These are phyloP conservation scores for Phoebastria nigripes DNA, from an alignment of 2,797 vertebrate genomes.

Conservation along the genomic window DNA sequence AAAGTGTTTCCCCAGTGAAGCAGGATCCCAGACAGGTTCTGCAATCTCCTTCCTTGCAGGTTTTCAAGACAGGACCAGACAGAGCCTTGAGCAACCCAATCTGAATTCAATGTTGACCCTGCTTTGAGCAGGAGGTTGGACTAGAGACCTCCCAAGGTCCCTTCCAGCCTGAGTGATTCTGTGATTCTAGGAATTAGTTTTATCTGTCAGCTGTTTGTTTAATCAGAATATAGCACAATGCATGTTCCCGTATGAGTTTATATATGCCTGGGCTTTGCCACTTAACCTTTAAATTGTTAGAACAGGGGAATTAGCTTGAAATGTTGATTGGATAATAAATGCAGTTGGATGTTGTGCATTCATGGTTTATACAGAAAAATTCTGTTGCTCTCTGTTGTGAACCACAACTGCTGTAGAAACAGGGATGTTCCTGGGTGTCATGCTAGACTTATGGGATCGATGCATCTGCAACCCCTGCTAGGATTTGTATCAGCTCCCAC, in stretches of 20 bases:
- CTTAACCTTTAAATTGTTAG: background rate
- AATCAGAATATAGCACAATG: background rate
- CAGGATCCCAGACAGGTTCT: background rate
- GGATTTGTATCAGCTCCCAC: background rate
- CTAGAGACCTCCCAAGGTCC: background rate
- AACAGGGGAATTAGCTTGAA: background rate
- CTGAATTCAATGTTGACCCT: background rate
- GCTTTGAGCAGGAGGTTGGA: background rate
- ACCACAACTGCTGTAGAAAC: background rate
- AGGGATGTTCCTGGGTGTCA: background rate
- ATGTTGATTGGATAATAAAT: background rate
- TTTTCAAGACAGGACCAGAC: background rate
- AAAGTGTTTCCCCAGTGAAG: background rate
- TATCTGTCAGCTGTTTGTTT: background rate
- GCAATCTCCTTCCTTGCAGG: background rate
- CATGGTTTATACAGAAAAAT: background rate
- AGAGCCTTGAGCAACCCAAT: background rate
- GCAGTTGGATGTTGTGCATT: background rate
- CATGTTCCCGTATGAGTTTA: background rate
- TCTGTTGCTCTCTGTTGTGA: background rate
- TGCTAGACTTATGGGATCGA: background rate
- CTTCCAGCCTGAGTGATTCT: background rate
- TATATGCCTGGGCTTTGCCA: background rate
- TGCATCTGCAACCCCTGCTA: background rate
- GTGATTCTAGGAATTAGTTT: background rate